Conservation (phyloP, 2,888 invertebrate species). For the Stegana nigrithorax region DNA sequence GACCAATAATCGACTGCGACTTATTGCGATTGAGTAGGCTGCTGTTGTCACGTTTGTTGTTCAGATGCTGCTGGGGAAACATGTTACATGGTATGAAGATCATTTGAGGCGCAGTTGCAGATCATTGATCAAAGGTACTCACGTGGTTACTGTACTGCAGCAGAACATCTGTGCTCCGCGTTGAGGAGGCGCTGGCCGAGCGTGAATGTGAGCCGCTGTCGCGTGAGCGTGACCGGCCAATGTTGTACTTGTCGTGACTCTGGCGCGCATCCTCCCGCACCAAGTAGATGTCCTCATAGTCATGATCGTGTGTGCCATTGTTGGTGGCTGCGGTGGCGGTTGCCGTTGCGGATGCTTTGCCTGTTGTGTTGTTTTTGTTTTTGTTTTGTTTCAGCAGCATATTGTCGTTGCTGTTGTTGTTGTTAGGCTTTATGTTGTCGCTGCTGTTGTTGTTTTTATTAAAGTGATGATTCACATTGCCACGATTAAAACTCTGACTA, state of each 20-base stretch:
- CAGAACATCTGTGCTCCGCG: conserved; percentile 68
- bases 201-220: conserved; percentile 83
- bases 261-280: conserved; percentile 73
- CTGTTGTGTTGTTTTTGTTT: conserved; percentile 9
- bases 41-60: conserved; percentile 61
- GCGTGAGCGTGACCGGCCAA: conserved; percentile 72
- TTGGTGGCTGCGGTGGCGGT: conserved; percentile 33
- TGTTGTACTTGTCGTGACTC: conserved; percentile 59
- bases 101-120: not conserved
- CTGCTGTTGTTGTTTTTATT: conserved; percentile 27
- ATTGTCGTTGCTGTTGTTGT: conserved; percentile 33
- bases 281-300: conserved; percentile 86
- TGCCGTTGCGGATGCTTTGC: conserved; percentile 5
- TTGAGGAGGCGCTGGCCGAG: conserved; percentile 74
- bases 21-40: conserved; percentile 64
- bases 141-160: conserved; percentile 67
- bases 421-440: conserved; percentile 32
- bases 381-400: conserved; percentile 9
- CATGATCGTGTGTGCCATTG: conserved; percentile 72
- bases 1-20: conserved; percentile 64
- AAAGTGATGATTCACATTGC: not conserved
- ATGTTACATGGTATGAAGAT: not conserved
- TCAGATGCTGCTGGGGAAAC: conserved; percentile 52
- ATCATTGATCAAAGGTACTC: conserved; percentile 37
- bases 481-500: conserved; percentile 40